Evolutionary conservation across 2,888 invertebrate genomes (phyloP), one percentile per base, ranked within the genome.

Genomic region (Diogma glabrata): DNA sequence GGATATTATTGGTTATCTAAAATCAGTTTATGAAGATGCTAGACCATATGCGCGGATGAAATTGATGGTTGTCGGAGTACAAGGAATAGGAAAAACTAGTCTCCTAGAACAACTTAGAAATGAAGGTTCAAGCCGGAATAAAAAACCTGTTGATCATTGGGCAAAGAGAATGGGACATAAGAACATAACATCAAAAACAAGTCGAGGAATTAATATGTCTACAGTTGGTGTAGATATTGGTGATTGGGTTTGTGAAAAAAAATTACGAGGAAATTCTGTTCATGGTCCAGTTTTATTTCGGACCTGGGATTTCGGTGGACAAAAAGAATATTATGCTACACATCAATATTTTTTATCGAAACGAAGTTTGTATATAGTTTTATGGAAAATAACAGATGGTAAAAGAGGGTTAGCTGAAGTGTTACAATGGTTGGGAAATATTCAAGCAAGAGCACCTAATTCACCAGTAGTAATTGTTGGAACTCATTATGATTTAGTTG

Each of bases 281-380:
- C 80, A 82, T 61, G 89, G 88, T 0, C 85, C 93, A 0, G 86
- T 95, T 50, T 84, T 89, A 22, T 93, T 93, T 71, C 74, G 95
- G 50, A 97, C 97, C 0, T 99, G 97, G 97, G 99, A 99, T 70
- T 99, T 99, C 70, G 96, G 96, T 4, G 97, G 97, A 0, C 97
- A 96, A 72, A 84, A 86, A 64, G 97, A 99, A 64, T 96, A 97
- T 67, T 97, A 97, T 67, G 92, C 96, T 0, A 97, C 97, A 0
- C 97, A 97, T 75, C 96, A 97, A 67, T 99, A 99, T 69, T 99
- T 99, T 68, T 72, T 99, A 45, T 95, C 96, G 0, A 89, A 93
- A 54, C 78, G 97, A 12, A 93, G 95, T 56, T 72, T 99, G 28
- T 99, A 96, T 67, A 74, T 99, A 50, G 96, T 97, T 1, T 80